A percentile compares a stretch with the other conserved stretches of the same genome.
These are phyloP conservation scores for Crotalus viridis DNA, from an alignment of 2,113 vertebrate genomes.

Conservation along the genomic window DNA sequence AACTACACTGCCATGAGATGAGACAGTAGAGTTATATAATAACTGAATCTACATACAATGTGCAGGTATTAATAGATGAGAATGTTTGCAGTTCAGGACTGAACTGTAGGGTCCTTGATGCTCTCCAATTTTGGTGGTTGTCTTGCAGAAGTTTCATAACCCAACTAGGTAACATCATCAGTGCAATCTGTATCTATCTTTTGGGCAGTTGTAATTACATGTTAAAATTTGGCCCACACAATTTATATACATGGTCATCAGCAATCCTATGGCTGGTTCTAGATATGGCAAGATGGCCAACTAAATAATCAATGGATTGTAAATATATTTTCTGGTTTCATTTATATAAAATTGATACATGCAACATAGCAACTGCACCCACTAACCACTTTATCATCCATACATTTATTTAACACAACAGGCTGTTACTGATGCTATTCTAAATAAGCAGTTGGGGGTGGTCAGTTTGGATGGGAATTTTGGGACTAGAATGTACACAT, in stretches of 20 bases:
- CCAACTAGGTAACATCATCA: neutral
- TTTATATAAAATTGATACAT: neutral
- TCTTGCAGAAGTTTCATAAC: neutral
- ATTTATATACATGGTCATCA: no score
- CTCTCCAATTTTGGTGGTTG: neutral
- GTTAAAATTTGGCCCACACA: neutral
- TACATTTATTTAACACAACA: slow-evolving; percentile 19
- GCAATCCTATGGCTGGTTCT: neutral
- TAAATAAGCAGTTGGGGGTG: slow-evolving; percentile 54
- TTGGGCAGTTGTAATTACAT: neutral
- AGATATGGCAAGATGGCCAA: neutral
- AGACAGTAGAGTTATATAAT: neutral
- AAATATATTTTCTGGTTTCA: neutral
- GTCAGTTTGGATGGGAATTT: slow-evolving; percentile 28
- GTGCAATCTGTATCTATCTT: neutral
- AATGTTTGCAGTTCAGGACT: neutral
- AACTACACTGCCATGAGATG: neutral
- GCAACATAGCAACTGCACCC: neutral
- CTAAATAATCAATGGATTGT: neutral
- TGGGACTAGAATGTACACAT: neutral
- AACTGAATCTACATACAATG: neutral
- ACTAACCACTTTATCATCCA: slow-evolving; percentile 15
- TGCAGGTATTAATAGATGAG: neutral
- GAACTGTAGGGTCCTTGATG: neutral
- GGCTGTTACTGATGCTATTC: slow-evolving; percentile 53